A percentile compares a stretch with the other conserved stretches of the same genome.
These are phyloP conservation scores for Caenorhabditis inopinata DNA, from an alignment of 1,140 invertebrate species.

Conservation along the genomic window DNA sequence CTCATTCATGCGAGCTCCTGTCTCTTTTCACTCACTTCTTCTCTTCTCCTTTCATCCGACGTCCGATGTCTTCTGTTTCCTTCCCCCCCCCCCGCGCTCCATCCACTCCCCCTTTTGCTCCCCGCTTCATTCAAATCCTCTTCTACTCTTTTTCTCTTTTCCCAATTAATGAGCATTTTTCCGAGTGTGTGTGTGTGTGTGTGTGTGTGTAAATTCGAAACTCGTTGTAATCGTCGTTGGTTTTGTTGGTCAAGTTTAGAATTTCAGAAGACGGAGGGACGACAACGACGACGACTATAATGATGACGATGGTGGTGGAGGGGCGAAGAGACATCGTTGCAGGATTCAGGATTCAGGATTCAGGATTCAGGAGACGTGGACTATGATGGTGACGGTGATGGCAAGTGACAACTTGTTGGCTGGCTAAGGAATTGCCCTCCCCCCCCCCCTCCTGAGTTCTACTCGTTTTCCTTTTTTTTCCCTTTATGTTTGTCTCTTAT, in stretches of 20 bases:
- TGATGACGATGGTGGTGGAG: not conserved
- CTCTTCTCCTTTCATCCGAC: no score
- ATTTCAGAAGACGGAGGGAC: conserved; percentile 31
- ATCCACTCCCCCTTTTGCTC: not conserved
- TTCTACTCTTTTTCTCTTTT: not conserved
- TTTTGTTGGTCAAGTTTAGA: conserved; percentile 6
- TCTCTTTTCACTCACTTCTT: no score
- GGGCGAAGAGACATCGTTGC: not conserved
- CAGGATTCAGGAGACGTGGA: not conserved
- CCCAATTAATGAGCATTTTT: conserved; percentile 6
- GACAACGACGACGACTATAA: no score
- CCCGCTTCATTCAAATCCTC: not conserved
- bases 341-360: no score
- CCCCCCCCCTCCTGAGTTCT: no score
- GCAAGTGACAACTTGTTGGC: conserved; percentile 3
- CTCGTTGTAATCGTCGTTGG: not conserved
- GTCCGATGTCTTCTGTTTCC: no score
- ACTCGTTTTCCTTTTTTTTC: no score
- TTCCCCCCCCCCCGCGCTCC: not conserved
- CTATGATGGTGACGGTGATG: not conserved
- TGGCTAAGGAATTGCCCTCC: not conserved
- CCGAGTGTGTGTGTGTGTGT: not conserved
- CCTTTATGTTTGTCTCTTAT: no score
- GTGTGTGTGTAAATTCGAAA: conserved; percentile 10
- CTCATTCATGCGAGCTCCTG: no score